Percentiles rank a stretch among this genome's conserved stretches.
Conservation (phyloP, 2,113 vertebrate genomes). For the Tapirus terrestris region DNA sequence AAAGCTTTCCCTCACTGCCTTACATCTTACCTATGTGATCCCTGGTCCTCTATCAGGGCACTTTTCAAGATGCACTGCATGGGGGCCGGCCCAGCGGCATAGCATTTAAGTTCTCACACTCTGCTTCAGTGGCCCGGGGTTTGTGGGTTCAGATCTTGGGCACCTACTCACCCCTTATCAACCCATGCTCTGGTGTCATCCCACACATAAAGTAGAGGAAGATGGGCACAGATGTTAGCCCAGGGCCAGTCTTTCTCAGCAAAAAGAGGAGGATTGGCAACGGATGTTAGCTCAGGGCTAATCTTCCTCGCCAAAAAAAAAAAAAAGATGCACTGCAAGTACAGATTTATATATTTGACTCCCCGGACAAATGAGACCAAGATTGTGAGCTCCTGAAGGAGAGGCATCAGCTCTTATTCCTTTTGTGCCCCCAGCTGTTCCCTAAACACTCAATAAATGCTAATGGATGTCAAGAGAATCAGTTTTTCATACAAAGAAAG, state of each 20-base stretch:
- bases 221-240: too few relatives aligned
- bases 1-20: background rate
- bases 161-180: too few relatives aligned
- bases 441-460: conserved; percentile 61
- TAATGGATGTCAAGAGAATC: conserved; percentile 24
- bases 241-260: too few relatives aligned
- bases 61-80: background rate
- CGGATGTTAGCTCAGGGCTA: too few relatives aligned
- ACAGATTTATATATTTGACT: background rate
- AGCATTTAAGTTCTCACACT: too few relatives aligned
- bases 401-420: background rate
- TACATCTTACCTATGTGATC: background rate
- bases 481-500: conserved; percentile 20
- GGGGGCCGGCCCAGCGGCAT: too few relatives aligned
- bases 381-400: background rate
- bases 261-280: too few relatives aligned
- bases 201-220: too few relatives aligned
- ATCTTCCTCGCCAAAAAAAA: too few relatives aligned
- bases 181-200: too few relatives aligned
- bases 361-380: conserved; percentile 11
- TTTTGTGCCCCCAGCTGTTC: conserved; percentile 47
- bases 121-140: too few relatives aligned
- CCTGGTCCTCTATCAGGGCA: background rate
- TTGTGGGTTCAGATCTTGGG: too few relatives aligned
- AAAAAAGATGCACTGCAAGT: background rate